A percentile compares a stretch with the other conserved stretches of the same genome.
Conservation (phyloP, 2,888 invertebrate species). For the Digitonthophagus gazella region DNA sequence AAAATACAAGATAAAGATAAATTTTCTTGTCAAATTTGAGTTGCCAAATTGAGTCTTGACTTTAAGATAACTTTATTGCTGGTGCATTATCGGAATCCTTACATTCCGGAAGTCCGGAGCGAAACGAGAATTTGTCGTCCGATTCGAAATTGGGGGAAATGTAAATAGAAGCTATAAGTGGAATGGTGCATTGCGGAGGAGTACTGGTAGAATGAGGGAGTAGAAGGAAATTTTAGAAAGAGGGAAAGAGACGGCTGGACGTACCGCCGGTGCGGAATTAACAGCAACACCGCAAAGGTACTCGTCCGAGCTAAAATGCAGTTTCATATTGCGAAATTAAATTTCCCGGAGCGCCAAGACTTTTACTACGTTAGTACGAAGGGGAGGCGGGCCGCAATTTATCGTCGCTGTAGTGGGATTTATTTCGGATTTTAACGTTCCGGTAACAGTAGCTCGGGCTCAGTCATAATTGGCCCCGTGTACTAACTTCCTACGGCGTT, state of each 20-base stretch:
- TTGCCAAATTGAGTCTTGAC: too few relatives aligned
- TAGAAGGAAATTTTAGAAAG: neutral
- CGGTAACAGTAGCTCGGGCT: neutral
- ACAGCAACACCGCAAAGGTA: neutral
- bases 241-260: neutral
- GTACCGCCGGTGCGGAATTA: neutral
- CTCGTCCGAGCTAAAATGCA: slow-evolving; percentile 2
- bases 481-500: neutral
- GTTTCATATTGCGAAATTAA: slow-evolving; percentile 17
- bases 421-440: neutral
- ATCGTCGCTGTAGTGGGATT: neutral
- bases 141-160: neutral
- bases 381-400: neutral
- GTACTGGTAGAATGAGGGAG: neutral
- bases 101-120: neutral
- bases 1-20: too few relatives aligned
- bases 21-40: too few relatives aligned
- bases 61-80: neutral
- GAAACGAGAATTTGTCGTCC: neutral
- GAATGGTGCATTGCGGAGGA: neutral
- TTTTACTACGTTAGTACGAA: neutral
- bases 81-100: neutral
- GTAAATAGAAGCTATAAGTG: neutral
- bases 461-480: neutral
- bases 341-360: slow-evolving; percentile 7